Conservation (phyloP, 2,113 vertebrate species). For the Silurus glanis region DNA sequence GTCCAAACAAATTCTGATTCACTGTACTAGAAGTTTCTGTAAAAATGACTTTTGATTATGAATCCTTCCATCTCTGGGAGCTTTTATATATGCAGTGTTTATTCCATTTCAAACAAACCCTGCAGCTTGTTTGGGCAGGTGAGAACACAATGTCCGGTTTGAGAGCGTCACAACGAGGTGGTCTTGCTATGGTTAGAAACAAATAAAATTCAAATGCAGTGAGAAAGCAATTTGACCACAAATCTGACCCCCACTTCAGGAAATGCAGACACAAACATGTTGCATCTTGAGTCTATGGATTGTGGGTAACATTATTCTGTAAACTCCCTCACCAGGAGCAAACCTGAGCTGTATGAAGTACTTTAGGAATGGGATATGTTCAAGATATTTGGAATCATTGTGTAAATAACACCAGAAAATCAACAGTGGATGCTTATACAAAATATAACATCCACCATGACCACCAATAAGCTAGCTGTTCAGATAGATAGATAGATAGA, state of each 20-base stretch:
- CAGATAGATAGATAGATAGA: slow-evolving; percentile 20
- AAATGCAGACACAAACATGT: not conserved
- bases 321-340: not conserved
- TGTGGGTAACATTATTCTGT: not conserved
- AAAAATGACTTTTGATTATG: not conserved
- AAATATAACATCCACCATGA: not conserved
- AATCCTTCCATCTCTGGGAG: not conserved
- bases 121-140: not conserved
- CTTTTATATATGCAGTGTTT: not conserved
- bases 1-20: not conserved
- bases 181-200: not conserved
- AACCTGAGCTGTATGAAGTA: not conserved
- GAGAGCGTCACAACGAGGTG: not conserved
- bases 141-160: not conserved
- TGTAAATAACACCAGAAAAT: not conserved
- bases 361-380: not conserved
- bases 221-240: not conserved
- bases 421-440: not conserved
- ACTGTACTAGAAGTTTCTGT: not conserved
- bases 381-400: not conserved
- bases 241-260: not conserved
- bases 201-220: not conserved
- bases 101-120: not conserved
- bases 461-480: not conserved
- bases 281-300: not conserved